Base-by-base conservation (phyloP, 2,113 vertebrate genomes). In the Hydrolagus affinis region DNA sequence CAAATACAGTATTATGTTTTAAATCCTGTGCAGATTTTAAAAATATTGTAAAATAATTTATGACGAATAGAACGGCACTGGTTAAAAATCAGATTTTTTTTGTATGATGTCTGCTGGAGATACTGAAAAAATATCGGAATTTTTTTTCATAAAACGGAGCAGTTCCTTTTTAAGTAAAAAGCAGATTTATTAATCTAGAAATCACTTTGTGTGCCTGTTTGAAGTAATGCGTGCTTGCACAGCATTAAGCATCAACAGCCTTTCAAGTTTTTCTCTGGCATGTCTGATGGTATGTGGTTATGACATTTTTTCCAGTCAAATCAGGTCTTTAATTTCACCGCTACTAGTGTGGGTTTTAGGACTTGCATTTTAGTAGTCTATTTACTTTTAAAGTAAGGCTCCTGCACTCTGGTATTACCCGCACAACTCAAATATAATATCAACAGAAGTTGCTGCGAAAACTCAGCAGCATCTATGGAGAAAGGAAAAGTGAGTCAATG, bases 231-330 rank as follows among this genome's bases (percentile, higher is more conserved):
- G 23, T 66, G 21, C 59, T 32, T 83, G 62, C 23, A 83, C 62
- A 83, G 78, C 23, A 66, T 68, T 25, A 83, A 83, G 21, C 14
- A 21, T 66, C 78, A 68, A 68, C 25, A 10, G 66, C 17, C 25
- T 30, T 83, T 68, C 62, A 83, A 32, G 60, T 30, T 28, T 80
- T 80, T 59, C 57, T 8, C 11, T 64, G 23, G 23, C 64, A 76
- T 76, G 74, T 78, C 56, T 62, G 21, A 60, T 78, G 75, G 75
- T 78, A 83, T 83, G 78, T 83, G 25, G 78, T 66, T 83, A 21
- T 83, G 60, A 62, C 78, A 83, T 83, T 83, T 68, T 83, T 68
- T 66, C 78, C 78, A 83, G 62, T 83, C 60, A 32, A 83, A 83
- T 83, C 77, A 83, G 77, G 8, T 19, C 30, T 74, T 74, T 74